Evolutionary conservation across 2,888 invertebrate species (phyloP).

Genomic region (Phragmatobia fuliginosa): DNA sequence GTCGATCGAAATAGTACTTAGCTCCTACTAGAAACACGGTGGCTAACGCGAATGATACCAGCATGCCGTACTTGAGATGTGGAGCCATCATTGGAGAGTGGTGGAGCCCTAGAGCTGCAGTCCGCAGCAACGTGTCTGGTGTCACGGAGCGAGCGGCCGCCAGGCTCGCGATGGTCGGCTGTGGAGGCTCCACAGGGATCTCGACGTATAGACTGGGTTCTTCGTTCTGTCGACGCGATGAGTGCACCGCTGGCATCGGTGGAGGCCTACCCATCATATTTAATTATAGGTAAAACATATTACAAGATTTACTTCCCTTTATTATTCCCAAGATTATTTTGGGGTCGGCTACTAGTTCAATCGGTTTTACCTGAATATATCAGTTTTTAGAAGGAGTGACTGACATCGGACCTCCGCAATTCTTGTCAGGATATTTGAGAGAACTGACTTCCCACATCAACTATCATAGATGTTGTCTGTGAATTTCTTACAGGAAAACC

Average conservation of each 20-base stretch:
- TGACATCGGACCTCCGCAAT: no score
- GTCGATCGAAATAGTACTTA: conserved; percentile 91
- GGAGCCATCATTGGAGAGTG: conserved; percentile 84
- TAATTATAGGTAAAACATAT: not conserved
- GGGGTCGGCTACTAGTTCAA: no score
- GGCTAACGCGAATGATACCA: conserved; percentile 90
- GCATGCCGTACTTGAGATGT: conserved; percentile 90
- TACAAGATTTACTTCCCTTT: not conserved
- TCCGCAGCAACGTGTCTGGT: conserved; percentile 78
- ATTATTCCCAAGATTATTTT: no score
- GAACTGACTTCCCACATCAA: no score
- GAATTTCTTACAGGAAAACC: no score
- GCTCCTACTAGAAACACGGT: conserved; percentile 90
- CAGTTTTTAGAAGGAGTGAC: no score
- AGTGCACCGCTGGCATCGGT: conserved; percentile 70
- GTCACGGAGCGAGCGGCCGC: conserved; percentile 82
- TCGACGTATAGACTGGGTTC: conserved; percentile 82
- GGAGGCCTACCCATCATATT: conserved; percentile 59
- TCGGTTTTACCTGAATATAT: no score
- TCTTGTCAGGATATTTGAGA: no score
- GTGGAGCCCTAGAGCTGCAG: conserved; percentile 79
- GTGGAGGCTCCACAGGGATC: conserved; percentile 73
- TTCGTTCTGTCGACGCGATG: conserved; percentile 68
- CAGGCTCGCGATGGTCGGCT: conserved; percentile 78
- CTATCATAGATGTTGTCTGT: no score